phyloP scores from a whole-genome alignment of 2,113 vertebrate species.

The Plectropomus leopardus region DNA sequence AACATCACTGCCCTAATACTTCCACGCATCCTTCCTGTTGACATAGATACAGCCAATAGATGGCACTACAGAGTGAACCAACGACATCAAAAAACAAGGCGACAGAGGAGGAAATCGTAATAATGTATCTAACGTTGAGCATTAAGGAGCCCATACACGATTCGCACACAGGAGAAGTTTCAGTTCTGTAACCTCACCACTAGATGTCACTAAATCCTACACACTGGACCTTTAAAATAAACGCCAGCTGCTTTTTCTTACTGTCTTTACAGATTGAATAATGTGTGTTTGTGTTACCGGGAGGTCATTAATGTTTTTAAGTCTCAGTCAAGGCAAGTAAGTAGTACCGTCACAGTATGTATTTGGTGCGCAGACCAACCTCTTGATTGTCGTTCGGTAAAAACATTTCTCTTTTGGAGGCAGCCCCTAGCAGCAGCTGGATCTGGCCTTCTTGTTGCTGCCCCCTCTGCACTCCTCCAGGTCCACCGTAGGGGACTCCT shows the following conservation, averaged over 20 bases:
- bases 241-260: background rate
- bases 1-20: too few relatives aligned
- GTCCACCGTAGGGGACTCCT: conserved; percentile 87
- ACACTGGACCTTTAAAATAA: background rate
- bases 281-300: background rate
- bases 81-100: too few relatives aligned
- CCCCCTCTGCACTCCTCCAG: conserved; percentile 83
- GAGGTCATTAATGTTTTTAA: conserved; percentile 19
- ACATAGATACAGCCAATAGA: too few relatives aligned
- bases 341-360: conserved; percentile 55
- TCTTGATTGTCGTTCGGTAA: conserved; percentile 50
- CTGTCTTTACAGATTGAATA: conserved; percentile 37
- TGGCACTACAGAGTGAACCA: too few relatives aligned
- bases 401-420: conserved; percentile 20
- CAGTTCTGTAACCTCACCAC: too few relatives aligned
- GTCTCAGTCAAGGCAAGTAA: conserved; percentile 29
- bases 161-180: too few relatives aligned
- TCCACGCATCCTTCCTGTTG: too few relatives aligned
- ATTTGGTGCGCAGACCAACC: conserved; percentile 10
- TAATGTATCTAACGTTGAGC: too few relatives aligned
- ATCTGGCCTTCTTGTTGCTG: conserved; percentile 52
- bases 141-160: too few relatives aligned
- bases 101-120: too few relatives aligned
- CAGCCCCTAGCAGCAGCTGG: conserved; percentile 67
- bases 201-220: too few relatives aligned